A percentile compares a stretch with the other conserved stretches of the same genome.
These are phyloP conservation scores for Morpho helenor DNA, from an alignment of 2,888 invertebrate genomes.

Conservation along the genomic window DNA sequence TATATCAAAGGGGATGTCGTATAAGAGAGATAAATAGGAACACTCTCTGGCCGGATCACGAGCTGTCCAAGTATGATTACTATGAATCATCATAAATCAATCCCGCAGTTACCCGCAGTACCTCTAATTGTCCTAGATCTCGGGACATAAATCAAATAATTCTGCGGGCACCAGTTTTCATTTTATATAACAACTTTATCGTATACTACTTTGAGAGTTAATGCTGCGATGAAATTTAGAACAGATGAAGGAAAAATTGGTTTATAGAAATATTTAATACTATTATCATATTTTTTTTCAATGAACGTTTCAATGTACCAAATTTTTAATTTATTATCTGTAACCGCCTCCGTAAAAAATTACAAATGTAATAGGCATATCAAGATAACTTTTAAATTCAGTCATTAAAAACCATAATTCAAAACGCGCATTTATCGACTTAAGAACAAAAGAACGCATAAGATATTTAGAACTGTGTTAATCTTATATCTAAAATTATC, in stretches of 20 bases:
- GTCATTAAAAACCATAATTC: no score
- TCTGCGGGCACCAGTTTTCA: slow-evolving; percentile 61
- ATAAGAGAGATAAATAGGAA: slow-evolving; percentile 52
- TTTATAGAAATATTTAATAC: background rate
- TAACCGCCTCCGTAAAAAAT: no score
- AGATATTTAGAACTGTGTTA: no score
- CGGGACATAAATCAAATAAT: slow-evolving; percentile 65
- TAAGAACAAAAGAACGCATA: no score
- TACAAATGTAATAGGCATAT: no score
- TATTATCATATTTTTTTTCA: no score
- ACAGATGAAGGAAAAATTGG: slow-evolving; percentile 36
- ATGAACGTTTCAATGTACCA: no score
- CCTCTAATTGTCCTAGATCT: slow-evolving; percentile 67
- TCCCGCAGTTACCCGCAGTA: slow-evolving; percentile 65
- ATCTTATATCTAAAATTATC: no score
- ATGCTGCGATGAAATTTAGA: slow-evolving; percentile 53
- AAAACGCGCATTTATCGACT: no score
- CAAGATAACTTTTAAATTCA: no score
- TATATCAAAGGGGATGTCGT: slow-evolving; percentile 53
- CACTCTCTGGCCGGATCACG: slow-evolving; percentile 50
- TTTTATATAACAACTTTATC: slow-evolving; percentile 31
- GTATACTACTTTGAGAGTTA: slow-evolving; percentile 20
- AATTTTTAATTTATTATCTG: no score
- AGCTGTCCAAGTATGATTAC: slow-evolving; percentile 59
- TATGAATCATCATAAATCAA: slow-evolving; percentile 73